Evolutionary conservation across 1,140 invertebrate species (phyloP).

Genomic region (Drosophila simulans): DNA sequence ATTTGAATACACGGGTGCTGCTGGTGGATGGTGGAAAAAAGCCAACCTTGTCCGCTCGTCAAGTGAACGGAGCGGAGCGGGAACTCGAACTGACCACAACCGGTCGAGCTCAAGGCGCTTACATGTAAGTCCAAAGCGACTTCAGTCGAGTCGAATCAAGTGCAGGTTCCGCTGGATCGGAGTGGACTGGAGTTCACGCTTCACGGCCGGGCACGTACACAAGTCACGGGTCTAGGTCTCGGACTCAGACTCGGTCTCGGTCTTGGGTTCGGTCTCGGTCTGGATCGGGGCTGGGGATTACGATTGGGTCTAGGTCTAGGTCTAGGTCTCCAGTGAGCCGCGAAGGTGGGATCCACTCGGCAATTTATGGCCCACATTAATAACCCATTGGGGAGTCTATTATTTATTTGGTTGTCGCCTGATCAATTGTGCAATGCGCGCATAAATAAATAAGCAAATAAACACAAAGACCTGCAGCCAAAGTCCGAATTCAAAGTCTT

Average conservation of each 20-base stretch:
- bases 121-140: slow-evolving; percentile 40
- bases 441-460: slow-evolving; percentile 75
- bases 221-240: slow-evolving; percentile 29
- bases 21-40: slow-evolving; percentile 14
- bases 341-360: slow-evolving; percentile 47
- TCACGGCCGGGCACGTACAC: slow-evolving; percentile 23
- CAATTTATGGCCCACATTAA: slow-evolving; percentile 41
- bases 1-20: slow-evolving; percentile 38
- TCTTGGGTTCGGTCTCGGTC: neutral
- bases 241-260: neutral
- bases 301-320: slow-evolving; percentile 58
- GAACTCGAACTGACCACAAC: slow-evolving; percentile 65
- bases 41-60: slow-evolving; percentile 57
- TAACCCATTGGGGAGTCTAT: slow-evolving; percentile 23
- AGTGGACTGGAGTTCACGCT: slow-evolving; percentile 58
- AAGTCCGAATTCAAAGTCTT: slow-evolving; percentile 38
- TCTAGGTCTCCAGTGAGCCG: slow-evolving; percentile 48
- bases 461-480: slow-evolving; percentile 32
- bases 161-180: slow-evolving; percentile 21
- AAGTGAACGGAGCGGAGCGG: slow-evolving; percentile 53
- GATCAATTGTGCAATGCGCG: slow-evolving; percentile 65
- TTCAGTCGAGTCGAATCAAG: slow-evolving; percentile 23
- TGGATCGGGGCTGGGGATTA: slow-evolving; percentile 10
- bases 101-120: slow-evolving; percentile 72
- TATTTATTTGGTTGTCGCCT: slow-evolving; percentile 40